Conservation (phyloP, 2,888 invertebrate species). For the Dusona sp. region DNA sequence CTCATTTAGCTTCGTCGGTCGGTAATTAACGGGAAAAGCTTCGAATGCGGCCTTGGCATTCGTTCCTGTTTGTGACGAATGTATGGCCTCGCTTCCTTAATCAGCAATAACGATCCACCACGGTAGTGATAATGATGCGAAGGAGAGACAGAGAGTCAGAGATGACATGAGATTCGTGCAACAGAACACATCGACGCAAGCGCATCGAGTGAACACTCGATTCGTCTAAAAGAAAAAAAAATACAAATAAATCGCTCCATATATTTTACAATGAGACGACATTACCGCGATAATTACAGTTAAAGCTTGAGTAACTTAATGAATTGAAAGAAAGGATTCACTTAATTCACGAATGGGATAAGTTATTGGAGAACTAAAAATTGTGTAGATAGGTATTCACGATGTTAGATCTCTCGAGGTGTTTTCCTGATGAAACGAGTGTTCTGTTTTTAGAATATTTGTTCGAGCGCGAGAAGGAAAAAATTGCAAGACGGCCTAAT, state of each 20-base stretch:
- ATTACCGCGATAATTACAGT: not conserved
- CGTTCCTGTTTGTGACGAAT: conserved; percentile 48
- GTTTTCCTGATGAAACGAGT: not conserved
- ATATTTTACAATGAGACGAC: not conserved
- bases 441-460: not conserved
- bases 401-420: not conserved
- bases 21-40: conserved; percentile 62
- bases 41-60: conserved; percentile 62
- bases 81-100: conserved; percentile 54
- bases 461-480: not conserved
- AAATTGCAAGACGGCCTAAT: not conserved
- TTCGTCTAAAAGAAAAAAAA: not conserved
- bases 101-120: conserved; percentile 66
- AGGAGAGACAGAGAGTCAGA: conserved; percentile 1
- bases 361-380: not conserved
- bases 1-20: conserved; percentile 52
- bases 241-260: not conserved
- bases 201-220: not conserved
- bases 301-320: not conserved
- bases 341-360: not conserved
- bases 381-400: not conserved
- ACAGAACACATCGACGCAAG: conserved; percentile 27
- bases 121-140: conserved; percentile 59
- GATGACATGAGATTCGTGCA: conserved; percentile 38
- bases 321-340: not conserved